Evolutionary conservation across 1,140 invertebrate species (phyloP).

Genomic region (Coenobita brevimanus): DNA sequence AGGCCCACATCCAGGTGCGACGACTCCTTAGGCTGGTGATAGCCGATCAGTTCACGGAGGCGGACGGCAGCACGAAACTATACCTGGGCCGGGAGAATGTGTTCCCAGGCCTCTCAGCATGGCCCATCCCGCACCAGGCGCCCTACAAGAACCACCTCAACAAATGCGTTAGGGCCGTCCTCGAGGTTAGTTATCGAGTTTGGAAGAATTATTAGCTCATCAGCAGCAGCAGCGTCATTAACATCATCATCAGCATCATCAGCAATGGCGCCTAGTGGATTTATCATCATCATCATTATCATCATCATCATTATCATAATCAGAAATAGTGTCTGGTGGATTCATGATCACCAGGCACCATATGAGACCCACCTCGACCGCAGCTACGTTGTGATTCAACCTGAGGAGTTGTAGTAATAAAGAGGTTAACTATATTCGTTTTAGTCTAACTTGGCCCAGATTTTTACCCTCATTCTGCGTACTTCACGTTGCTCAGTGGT

Average conservation of each 20-base stretch:
- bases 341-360: no score
- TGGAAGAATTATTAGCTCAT: background rate
- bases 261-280: no score
- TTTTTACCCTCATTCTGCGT: no score
- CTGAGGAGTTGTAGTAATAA: no score
- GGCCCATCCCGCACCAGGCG: constrained; percentile 48
- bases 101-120: constrained; percentile 31
- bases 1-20: constrained; percentile 25
- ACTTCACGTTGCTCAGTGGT: no score
- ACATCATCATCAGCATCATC: background rate
- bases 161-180: constrained; percentile 1
- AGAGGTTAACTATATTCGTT: no score
- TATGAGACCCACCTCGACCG: no score
- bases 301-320: no score
- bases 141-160: constrained; percentile 23
- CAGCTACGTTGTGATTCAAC: no score
- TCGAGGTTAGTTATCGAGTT: constrained; percentile 26
- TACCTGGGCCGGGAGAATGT: constrained; percentile 32
- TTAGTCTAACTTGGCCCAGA: no score
- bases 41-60: constrained; percentile 17
- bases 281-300: no score
- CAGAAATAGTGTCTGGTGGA: no score
- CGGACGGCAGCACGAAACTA: constrained; percentile 11
- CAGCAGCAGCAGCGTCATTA: background rate
- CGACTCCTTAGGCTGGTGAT: constrained; percentile 35